A percentile compares a stretch with the other conserved stretches of the same genome.
Evolutionary conservation across 2,113 vertebrate species (phyloP).

Genomic region (Bostrychus sinensis): DNA sequence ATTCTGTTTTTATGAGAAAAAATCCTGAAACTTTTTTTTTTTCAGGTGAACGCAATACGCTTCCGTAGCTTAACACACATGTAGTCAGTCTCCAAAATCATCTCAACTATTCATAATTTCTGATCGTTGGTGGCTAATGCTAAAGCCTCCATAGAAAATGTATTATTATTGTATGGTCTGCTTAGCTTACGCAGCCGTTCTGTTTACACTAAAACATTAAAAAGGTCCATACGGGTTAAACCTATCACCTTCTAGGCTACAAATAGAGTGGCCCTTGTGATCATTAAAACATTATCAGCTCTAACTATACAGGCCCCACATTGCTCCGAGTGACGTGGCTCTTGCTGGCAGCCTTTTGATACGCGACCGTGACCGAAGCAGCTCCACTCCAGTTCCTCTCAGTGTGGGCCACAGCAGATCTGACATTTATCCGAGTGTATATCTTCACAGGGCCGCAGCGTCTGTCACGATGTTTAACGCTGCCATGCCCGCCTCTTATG

Average conservation of each 20-base stretch:
- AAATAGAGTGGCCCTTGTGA: conserved; percentile 7
- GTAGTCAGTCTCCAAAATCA: no score
- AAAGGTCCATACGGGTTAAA: not conserved
- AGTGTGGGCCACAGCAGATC: conserved; percentile 38
- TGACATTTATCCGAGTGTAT: conserved; percentile 62
- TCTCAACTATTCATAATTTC: no score
- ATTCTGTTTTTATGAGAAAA: no score
- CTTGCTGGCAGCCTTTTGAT: conserved; percentile 54
- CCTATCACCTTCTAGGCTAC: not conserved
- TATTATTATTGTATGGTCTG: no score
- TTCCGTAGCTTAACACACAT: no score
- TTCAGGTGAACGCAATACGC: no score
- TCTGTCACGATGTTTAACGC: conserved; percentile 8
- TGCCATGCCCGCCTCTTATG: conserved; percentile 6
- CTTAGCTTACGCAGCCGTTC: no score
- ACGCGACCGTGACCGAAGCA: conserved; percentile 25
- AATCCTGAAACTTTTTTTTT: no score
- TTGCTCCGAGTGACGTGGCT: conserved; percentile 43
- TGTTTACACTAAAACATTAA: no score
- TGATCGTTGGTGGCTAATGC: no score
- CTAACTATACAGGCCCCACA: conserved; percentile 23
- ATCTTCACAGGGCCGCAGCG: conserved; percentile 51
- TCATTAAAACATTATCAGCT: conserved; percentile 26
- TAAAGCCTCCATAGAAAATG: no score
- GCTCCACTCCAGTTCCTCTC: conserved; percentile 11